Base-by-base conservation (phyloP, 2,888 invertebrate species). In the Globia sparganii region DNA sequence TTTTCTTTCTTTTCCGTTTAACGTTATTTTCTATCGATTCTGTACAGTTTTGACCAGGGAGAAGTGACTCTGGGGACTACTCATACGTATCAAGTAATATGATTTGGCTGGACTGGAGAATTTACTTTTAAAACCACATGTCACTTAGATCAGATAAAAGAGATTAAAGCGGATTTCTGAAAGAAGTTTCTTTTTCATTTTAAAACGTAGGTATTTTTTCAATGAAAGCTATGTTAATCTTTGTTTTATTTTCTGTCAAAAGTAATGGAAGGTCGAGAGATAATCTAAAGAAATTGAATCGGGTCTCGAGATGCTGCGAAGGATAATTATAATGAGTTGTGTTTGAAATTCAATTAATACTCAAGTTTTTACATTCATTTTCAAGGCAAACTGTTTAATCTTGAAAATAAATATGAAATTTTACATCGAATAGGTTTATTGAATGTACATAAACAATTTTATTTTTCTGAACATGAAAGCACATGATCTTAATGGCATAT, bases 1-100 rank as follows among this genome's bases (percentile, higher is more conserved):
- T 67, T 77, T 78, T 65, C 31, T 70, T 79, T 64, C 43, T 76
- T 77, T 83, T 75, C 62, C 56, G n/a, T 76, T 75, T 79, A 73
- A 82, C 77, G 69, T 84, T 80, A 87, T 86, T 87, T 86, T 84
- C 69, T 84, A 75, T 79, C 68, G 58, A 64, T 73, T 77, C 81
- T 85, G 83, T 81, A 72, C 75, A 78, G 74, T 81, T 80, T 75
- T 11, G 72, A 75, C 56, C 65, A 59, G 58, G 56, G 62, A 31
- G 70, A 77, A 76, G 71, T 72, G 78, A 49, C 83, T 59, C 68
- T 13, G n/a, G 67, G 65, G 75, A 73, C 64, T 58, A 74, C 31
- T 77, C 62, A 34, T 61, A 49, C 70, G 37, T 69, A 84, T 86
- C 62, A 68, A 75, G 75, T 87, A 78, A 86, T 77, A 66, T 77